Evolutionary conservation across 92 coral and sea anemone genomes (phyloP), one percentile per base, ranked within the genome.

Genomic region (Palythoa grandis): DNA sequence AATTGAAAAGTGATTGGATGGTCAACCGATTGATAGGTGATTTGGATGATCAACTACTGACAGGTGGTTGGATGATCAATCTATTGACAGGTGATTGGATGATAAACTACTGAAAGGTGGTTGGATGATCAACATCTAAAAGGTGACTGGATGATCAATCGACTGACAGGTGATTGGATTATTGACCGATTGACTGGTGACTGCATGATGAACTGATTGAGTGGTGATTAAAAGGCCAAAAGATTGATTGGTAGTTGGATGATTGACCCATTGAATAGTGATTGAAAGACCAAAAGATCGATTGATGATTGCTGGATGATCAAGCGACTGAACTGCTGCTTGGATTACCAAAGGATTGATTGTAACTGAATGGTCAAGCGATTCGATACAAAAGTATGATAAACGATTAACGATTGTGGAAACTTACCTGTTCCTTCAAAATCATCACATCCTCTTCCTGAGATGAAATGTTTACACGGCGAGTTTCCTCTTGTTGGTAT

Each of bases 341-440:
- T 58, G 65, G 7, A 19, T 58, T 11, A 58, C 12, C 17, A 58
- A 58, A 9, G 1, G 20, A 58, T 14, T 58, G 65, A 58, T 11
- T 58, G 65, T 11, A 1, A 14, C 0, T 58, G 19, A 58, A 19
- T 58, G 20, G 12, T 2, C 19, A 58, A 19, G 77, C 29, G 22
- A 72, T 9, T 70, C 19, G 35, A 29, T 1, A 29, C 35, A 29
- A 29, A 0, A 1, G 35, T 29, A 29, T 17, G 47, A 12, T 73
- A 52, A 29, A 72, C 23, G 38, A 56, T 11, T 23, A n/a, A 10
- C 4, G 3, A 54, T 53, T 20, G 1, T 10, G 38, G 19, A 50
- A 65, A 47, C 85, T 65, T 52, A 17, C 85, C 74, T 80, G 85
- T 80, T 80, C 85, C 43, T 66, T 66, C 13, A 80, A 53, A 23